These are phyloP conservation scores for Agapostemon virescens DNA, from an alignment of 2,888 invertebrate species.

Conservation along the genomic window DNA sequence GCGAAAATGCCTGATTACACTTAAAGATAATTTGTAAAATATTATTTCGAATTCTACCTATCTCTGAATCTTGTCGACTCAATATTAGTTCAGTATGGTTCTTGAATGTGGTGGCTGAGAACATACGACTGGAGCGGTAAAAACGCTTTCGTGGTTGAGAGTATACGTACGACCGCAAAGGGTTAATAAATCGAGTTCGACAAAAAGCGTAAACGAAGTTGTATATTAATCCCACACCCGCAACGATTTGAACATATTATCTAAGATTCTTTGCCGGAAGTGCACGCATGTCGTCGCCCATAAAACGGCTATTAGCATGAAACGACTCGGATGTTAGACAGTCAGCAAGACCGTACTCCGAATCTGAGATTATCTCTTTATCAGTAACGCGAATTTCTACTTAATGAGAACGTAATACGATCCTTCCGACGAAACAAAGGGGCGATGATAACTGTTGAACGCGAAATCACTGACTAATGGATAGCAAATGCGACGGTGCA, in stretches of 20 bases:
- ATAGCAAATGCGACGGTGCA: background rate
- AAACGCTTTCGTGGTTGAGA: too few relatives aligned
- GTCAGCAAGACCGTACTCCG: constrained; percentile 6
- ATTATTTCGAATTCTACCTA: too few relatives aligned
- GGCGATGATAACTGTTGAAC: constrained; percentile 23
- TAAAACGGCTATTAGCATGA: constrained; percentile 56
- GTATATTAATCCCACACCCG: too few relatives aligned
- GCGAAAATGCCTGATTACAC: too few relatives aligned
- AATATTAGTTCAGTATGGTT: too few relatives aligned
- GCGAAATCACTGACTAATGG: background rate
- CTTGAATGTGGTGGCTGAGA: too few relatives aligned
- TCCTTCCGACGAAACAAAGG: constrained; percentile 34
- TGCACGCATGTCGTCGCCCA: constrained; percentile 36
- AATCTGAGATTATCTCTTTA: constrained; percentile 21
- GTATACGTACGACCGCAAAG: too few relatives aligned
- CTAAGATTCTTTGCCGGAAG: background rate
- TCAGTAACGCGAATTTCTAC: background rate
- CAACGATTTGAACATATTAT: background rate
- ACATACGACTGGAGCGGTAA: too few relatives aligned
- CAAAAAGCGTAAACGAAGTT: too few relatives aligned
- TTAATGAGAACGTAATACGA: constrained; percentile 49
- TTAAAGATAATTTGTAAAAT: too few relatives aligned
- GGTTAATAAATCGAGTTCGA: too few relatives aligned
- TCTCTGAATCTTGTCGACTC: too few relatives aligned
- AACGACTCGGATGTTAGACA: constrained; percentile 28